A percentile compares a stretch with the other conserved stretches of the same genome.
Conservation (phyloP, 2,797 vertebrate genomes). For the Anguilla megastoma region DNA sequence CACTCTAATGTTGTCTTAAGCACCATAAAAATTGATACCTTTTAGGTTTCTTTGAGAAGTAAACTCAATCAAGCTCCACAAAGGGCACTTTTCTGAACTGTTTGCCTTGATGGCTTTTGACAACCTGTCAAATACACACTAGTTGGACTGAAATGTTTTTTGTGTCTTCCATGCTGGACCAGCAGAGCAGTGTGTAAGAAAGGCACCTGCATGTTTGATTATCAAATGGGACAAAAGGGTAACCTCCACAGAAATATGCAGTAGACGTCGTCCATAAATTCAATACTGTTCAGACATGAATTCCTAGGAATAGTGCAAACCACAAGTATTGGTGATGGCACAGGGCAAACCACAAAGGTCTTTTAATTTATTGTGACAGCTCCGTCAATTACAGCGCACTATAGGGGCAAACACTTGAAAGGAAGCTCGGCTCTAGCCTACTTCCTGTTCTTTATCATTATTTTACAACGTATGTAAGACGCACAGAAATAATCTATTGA, state of each 20-base stretch:
- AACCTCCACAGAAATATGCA: slow-evolving; percentile 21
- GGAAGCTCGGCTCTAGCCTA: background rate
- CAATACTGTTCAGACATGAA: slow-evolving; percentile 21
- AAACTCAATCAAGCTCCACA: background rate
- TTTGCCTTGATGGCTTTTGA: slow-evolving; percentile 17
- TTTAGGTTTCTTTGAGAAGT: slow-evolving; percentile 20
- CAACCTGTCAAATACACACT: slow-evolving; percentile 3
- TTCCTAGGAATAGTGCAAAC: background rate
- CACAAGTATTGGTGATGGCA: slow-evolving; percentile 6
- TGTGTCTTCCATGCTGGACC: background rate
- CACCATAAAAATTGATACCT: background rate
- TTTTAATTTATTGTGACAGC: slow-evolving; percentile 25
- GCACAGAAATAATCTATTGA: background rate
- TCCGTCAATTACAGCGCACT: slow-evolving; percentile 29
- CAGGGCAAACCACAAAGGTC: background rate
- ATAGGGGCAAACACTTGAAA: background rate
- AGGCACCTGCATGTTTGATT: background rate
- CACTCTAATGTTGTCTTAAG: background rate
- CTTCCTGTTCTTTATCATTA: background rate
- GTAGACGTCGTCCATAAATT: slow-evolving; percentile 15
- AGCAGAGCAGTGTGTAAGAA: slow-evolving; percentile 1
- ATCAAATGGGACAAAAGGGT: slow-evolving; percentile 5
- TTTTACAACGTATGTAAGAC: background rate
- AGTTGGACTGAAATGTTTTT: background rate
- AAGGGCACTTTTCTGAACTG: slow-evolving; percentile 26